phyloP scores from a whole-genome alignment of 2,797 vertebrate genomes.

The Discoglossus pictus region DNA sequence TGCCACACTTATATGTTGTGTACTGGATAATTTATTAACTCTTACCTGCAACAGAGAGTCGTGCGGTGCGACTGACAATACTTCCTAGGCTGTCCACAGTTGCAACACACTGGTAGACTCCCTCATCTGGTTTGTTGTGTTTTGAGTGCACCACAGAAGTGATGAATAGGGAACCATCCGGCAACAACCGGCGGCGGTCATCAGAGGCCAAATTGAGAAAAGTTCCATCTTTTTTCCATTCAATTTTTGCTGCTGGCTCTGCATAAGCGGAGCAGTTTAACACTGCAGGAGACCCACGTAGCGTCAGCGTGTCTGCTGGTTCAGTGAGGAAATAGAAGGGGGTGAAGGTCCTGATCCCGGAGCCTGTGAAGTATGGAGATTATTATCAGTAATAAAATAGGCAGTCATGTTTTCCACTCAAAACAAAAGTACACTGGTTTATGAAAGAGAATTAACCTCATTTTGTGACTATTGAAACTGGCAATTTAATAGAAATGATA shows the following conservation, averaged over 20 bases:
- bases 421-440: too few species aligned
- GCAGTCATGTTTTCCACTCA: too few species aligned
- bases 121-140: slow-evolving; percentile 97
- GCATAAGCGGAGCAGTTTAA: slow-evolving; percentile 91
- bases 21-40: background rate
- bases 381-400: too few species aligned
- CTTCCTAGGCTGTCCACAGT: slow-evolving; percentile 91
- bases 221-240: slow-evolving; percentile 96
- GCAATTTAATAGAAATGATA: too few species aligned
- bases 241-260: slow-evolving; percentile 75
- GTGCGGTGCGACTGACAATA: slow-evolving; percentile 89
- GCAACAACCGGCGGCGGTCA: slow-evolving; percentile 84
- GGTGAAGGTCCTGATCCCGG: slow-evolving; percentile 81
- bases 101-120: slow-evolving; percentile 93
- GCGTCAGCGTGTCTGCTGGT: slow-evolving; percentile 81
- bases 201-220: slow-evolving; percentile 88
- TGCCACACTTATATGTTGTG: background rate
- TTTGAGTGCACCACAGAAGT: slow-evolving; percentile 89
- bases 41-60: slow-evolving; percentile 88
- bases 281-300: slow-evolving; percentile 77
- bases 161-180: slow-evolving; percentile 88
- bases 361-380: slow-evolving; percentile 75
- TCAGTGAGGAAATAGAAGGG: slow-evolving; percentile 92
- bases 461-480: too few species aligned
- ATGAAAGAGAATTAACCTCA: too few species aligned